These are phyloP conservation scores for Paralichthys olivaceus DNA, from an alignment of 2,113 vertebrate genomes.

Conservation along the genomic window DNA sequence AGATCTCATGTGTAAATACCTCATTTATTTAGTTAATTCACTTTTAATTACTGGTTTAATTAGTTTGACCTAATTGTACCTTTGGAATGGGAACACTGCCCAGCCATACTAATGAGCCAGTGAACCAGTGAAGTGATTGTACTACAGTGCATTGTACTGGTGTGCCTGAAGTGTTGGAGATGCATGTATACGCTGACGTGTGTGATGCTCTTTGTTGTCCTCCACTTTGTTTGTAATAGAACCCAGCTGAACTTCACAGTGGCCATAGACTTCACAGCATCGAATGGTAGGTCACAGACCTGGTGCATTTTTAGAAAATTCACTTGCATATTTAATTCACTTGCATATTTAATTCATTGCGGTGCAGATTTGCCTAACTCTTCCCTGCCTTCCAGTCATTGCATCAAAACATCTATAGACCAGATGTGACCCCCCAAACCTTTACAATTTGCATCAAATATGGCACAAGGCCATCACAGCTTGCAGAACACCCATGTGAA, in stretches of 20 bases:
- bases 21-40: slow-evolving; percentile 58
- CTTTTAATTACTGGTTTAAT: slow-evolving; percentile 59
- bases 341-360: not conserved
- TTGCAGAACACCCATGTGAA: not conserved
- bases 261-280: slow-evolving; percentile 98
- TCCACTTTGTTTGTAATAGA: slow-evolving; percentile 74
- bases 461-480: not conserved
- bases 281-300: slow-evolving; percentile 88
- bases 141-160: not conserved
- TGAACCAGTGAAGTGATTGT: slow-evolving; percentile 17
- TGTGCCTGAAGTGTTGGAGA: not conserved
- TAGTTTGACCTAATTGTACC: slow-evolving; percentile 52
- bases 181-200: not conserved
- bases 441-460: not conserved
- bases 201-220: slow-evolving; percentile 21
- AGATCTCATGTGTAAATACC: slow-evolving; percentile 35
- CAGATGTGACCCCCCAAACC: not conserved
- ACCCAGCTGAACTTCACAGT: slow-evolving; percentile 99
- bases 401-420: not conserved
- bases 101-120: slow-evolving; percentile 33
- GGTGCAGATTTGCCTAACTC: not conserved
- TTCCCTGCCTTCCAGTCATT: not conserved
- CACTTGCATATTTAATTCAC: not conserved
- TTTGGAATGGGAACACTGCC: slow-evolving; percentile 28
- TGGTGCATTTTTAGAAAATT: not conserved